These are phyloP conservation scores for Eriocheir sinensis DNA, from an alignment of 1,140 invertebrate species.

Conservation along the genomic window DNA sequence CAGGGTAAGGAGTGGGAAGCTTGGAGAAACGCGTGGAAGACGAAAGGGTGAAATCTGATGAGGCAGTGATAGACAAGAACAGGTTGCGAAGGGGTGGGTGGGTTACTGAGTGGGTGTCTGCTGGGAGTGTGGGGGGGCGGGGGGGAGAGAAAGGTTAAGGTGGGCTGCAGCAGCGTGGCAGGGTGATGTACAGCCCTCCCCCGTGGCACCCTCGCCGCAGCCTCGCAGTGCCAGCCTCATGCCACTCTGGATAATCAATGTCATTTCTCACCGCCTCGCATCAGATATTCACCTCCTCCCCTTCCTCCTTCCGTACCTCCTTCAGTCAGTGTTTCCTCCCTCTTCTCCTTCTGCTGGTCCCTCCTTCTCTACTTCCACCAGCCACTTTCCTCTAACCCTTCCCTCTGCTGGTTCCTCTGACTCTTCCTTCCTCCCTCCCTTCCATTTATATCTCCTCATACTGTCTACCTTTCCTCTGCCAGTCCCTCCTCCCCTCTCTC, in stretches of 20 bases:
- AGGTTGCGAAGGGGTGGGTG: not conserved
- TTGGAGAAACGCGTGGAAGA: not conserved
- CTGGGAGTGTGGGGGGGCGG: not conserved
- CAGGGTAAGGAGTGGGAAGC: not conserved
- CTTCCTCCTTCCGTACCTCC: not conserved
- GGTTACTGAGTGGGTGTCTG: not conserved
- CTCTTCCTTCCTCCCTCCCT: not conserved
- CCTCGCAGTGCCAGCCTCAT: not conserved
- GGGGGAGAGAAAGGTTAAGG: not conserved
- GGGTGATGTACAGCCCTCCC: not conserved
- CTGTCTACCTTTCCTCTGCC: not conserved
- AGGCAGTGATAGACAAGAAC: not conserved
- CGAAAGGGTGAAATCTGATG: not conserved
- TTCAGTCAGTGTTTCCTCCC: not conserved
- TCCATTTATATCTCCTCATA: not conserved
- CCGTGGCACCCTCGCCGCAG: not conserved
- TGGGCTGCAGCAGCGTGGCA: not conserved
- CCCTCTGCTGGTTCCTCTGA: not conserved
- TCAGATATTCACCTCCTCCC: not conserved
- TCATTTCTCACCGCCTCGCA: not conserved
- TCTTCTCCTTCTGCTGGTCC: not conserved
- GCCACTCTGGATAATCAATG: conserved; percentile 13
- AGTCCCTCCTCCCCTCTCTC: not conserved
- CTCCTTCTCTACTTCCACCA: not conserved
- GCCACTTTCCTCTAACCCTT: not conserved